Evolutionary conservation across 2,113 vertebrate genomes (phyloP), one percentile per base, ranked within the genome.

Genomic region (Chrysemys picta): DNA sequence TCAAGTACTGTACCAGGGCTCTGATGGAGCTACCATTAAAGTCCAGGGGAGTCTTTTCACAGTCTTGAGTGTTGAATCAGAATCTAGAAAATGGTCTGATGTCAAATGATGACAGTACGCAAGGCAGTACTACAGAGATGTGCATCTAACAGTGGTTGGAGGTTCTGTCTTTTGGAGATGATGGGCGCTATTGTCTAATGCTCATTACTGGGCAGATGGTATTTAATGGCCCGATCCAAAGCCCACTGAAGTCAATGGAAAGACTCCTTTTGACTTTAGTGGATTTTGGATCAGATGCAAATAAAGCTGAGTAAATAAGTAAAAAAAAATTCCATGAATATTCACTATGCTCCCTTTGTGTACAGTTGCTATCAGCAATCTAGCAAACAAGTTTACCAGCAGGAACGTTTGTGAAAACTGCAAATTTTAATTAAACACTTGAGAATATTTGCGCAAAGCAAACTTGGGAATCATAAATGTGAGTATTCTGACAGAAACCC

Each of bases 251-350:
- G 25, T 27, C 25, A 57, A 12, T 57, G 31, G 85, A 10, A 11
- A 82, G 8, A 56, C 6, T 92, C 81, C n/a, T 57, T 6, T 93
- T 57, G 82, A n/a, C 38, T 85, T 90, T 42, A 19, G 47, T 1
- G 35, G 42, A 52, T 19, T 90, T 94, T 76, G 78, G 91, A 95
- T 89, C 21, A n/a, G 88, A 95, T 89, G 49, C 9, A 10, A 56
- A 92, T 38, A 56, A 86, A 95, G 25, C 49, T 56, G 47, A 47
- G 13, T 5, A 93, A 89, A 57, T 54, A 72, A 82, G 0, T 80
- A 5, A 29, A 49, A 56, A 75, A 75, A 54, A 79, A 88, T 88
- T 52, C 14, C 17, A 4, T 50, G 75, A 29, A n/a, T 84, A 21
- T 85, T 95, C 47, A 87, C 3, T n/a, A 8, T 62, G 52, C 87